phyloP scores from a whole-genome alignment of 1,140 invertebrate species.

The Homalodisca vitripennis region DNA sequence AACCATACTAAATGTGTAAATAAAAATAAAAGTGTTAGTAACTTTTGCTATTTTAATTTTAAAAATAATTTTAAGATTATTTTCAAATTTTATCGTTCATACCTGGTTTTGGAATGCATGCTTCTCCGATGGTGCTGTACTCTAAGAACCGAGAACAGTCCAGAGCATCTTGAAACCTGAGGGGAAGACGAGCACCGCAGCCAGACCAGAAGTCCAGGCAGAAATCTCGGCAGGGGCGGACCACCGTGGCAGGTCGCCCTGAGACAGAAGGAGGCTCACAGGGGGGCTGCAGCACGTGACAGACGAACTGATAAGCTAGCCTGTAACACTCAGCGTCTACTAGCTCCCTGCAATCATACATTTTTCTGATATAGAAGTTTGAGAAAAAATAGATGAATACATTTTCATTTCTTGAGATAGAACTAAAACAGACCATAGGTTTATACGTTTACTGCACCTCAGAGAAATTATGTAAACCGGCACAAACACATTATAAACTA shows the following conservation, averaged over 20 bases:
- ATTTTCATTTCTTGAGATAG: too few relatives aligned
- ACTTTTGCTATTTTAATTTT: too few relatives aligned
- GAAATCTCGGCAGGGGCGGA: conserved; percentile 77
- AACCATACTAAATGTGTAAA: too few relatives aligned
- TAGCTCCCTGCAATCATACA: conserved; percentile 60
- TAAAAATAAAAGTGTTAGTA: too few relatives aligned
- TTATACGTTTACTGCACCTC: too few relatives aligned
- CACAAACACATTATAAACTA: too few relatives aligned
- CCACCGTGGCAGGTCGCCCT: conserved; percentile 46
- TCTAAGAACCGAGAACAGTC: conserved; percentile 81
- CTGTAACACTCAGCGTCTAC: conserved; percentile 86
- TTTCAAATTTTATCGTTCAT: too few relatives aligned
- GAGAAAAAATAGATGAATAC: too few relatives aligned
- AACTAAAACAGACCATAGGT: too few relatives aligned
- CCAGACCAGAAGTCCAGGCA: conserved; percentile 81
- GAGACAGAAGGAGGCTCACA: conserved; percentile 62
- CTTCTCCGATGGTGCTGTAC: conserved; percentile 64
- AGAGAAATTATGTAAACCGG: too few relatives aligned
- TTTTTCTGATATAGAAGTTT: too few relatives aligned
- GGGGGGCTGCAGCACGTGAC: conserved; percentile 77
- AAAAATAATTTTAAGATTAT: too few relatives aligned
- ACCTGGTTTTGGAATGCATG: conserved; percentile 73
- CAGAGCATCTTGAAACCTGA: conserved; percentile 65
- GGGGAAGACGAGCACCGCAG: conserved; percentile 71
- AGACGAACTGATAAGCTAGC: conserved; percentile 81